Base-by-base conservation (phyloP, 2,113 vertebrate species). In the Toxotes chatareus region DNA sequence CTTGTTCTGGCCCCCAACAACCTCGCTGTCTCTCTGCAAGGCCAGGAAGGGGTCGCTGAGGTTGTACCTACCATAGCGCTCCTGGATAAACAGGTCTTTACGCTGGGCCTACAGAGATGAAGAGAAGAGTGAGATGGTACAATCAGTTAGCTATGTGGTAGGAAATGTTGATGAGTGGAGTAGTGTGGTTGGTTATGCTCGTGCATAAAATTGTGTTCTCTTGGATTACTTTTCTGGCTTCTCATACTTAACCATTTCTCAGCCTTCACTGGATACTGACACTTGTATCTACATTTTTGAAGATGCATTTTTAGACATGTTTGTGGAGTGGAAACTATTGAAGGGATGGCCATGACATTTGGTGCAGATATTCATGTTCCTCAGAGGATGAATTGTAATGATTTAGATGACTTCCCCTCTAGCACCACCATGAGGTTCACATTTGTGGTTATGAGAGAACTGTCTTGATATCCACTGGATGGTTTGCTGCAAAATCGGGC, bases 11-110 rank as follows among this genome's bases (percentile, higher is more conserved):
- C 55, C 96, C 53, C 95, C 97, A 27, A 97, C 91, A 0, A 94
- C 93, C 93, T 99, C 97, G 63, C 94, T 95, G 93, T 99, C 98
- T 79, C 98, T 95, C 93, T 99, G 98, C 67, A 99, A 84, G 40
- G 98, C 98, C 94, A 97, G 95, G 73, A 99, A 79, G 1, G 98
- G 98, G 61, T 99, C 97, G 44, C 97, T 99, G 93, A 99, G 96
- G 94, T 97, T 97, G 77, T 98, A 99, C 82, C 96, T 96, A 62
- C 97, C 97, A 91, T 99, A 99, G 75, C 96, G 98, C 66, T 99
- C 97, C 89, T 97, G 97, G 68, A 99, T 94, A 83, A 97, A 98
- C 0, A 96, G 93, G 76, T 99, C 97, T 91, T 96, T 97, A 53
- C 94, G 95, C 83, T 99, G 97, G 42, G 97, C 97, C 98, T 99